Percentiles rank a stretch among this genome's conserved stretches.
Conservation (phyloP, 1,140 invertebrate genomes). For the Drosophila saltans region DNA sequence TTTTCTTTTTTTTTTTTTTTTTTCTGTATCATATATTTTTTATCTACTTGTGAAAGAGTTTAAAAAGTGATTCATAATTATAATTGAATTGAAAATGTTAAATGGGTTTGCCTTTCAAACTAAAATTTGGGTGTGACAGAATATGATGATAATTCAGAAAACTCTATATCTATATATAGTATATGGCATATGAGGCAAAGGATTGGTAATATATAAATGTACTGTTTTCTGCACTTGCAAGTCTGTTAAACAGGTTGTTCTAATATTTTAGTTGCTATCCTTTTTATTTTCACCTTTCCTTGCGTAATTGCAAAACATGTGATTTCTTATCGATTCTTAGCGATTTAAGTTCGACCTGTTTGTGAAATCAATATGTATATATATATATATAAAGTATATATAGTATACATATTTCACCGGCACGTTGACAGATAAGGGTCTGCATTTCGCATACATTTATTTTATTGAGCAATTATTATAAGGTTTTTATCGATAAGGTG, state of each 20-base stretch:
- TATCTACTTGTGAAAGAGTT: not conserved
- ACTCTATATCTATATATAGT: not conserved
- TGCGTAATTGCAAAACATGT: slow-evolving; percentile 48
- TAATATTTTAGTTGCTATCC: not conserved
- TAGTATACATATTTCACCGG: not conserved
- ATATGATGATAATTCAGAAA: not conserved
- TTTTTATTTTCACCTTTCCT: not conserved
- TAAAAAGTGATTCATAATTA: slow-evolving; percentile 3
- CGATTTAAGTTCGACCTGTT: slow-evolving; percentile 43
- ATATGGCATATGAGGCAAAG: not conserved
- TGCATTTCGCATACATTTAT: slow-evolving; percentile 14
- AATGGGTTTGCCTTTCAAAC: not conserved
- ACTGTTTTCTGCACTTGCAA: not conserved
- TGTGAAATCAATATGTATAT: slow-evolving; percentile 50
- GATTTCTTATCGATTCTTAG: slow-evolving; percentile 45
- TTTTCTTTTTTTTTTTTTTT: not conserved
- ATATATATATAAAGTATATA: slow-evolving; percentile 38
- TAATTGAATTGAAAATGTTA: not conserved
- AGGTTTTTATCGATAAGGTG: slow-evolving; percentile 47
- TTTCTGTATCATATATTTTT: not conserved
- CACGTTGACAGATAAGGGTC: slow-evolving; percentile 18
- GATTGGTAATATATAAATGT: not conserved
- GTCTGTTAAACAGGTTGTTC: too few relatives aligned
- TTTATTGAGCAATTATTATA: slow-evolving; percentile 49
- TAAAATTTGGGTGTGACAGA: not conserved